Evolutionary conservation across 2,797 vertebrate species (phyloP), one percentile per base, ranked within the genome.

Genomic region (Bovichtus variegatus): DNA sequence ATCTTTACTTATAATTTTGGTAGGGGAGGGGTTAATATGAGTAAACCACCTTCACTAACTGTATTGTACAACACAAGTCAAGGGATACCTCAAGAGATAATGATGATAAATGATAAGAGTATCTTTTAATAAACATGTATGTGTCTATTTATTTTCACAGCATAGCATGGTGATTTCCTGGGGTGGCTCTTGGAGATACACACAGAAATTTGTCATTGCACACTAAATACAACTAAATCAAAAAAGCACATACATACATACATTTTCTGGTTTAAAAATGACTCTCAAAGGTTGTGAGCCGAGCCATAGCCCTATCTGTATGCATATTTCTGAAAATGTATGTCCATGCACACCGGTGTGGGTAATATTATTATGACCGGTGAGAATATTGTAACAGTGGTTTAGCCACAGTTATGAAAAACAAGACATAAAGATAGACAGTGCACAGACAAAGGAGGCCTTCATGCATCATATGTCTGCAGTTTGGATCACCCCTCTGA

Each of bases 381-480:
- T 19, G 57, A 68, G 27, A 57, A 50, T 29, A 50, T 1, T 15
- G 2, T 47, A 54, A 38, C 13, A 69, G 44, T 40, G 50, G 6
- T 18, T 55, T 58, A 74, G 54, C 41, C 34, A 31, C n/a, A 13
- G 29, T 46, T 46, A 27, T 64, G 34, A 4, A 71, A 61, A 46
- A 70, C 27, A 38, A 60, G 40, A 43, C 19, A 23, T 61, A 29
- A 61, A 80, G 19, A 77, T 19, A 47, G 60, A 59, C 40, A 38
- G 15, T 4, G 11, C 21, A 25, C 43, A 76, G 59, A 71, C 29
- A 64, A 55, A 43, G 21, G 51, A 80, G 43, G 62, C 38, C 78
- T 76, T 72, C 64, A 31, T 74, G 80, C 76, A 68, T 86, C 68
- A 77, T 73, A 51, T 82, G 81, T 86, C 79, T 82, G 60, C 58